Evolutionary conservation across 2,113 vertebrate genomes (phyloP).

Genomic region (Percina caprodes): DNA sequence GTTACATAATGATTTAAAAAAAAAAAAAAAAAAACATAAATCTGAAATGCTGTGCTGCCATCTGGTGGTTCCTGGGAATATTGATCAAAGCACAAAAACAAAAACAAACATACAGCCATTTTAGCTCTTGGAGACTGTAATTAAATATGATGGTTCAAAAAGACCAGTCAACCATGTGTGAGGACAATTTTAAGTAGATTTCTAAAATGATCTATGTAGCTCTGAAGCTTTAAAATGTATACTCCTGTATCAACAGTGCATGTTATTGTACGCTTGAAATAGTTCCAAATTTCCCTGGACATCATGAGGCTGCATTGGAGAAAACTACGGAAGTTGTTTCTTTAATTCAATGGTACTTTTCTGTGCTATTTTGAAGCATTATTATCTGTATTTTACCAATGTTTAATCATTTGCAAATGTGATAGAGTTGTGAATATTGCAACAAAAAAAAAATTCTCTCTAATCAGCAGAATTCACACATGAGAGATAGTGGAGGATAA

Average conservation of each 20-base stretch:
- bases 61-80: conserved; percentile 51
- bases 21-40: too few species aligned
- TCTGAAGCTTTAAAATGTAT: neutral
- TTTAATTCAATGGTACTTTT: neutral
- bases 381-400: neutral
- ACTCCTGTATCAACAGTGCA: neutral
- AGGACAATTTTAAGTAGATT: neutral
- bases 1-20: too few species aligned
- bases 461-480: neutral
- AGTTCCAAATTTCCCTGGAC: too few species aligned
- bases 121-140: neutral
- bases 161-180: neutral
- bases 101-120: neutral
- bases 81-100: neutral
- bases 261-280: too few species aligned
- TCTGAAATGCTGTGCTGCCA: conserved; percentile 42
- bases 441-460: neutral
- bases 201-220: neutral
- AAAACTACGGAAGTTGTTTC: neutral
- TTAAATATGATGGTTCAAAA: neutral
- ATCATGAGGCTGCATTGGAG: too few species aligned
- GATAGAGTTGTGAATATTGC: neutral
- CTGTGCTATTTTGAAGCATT: neutral
- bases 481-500: neutral
- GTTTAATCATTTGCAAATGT: neutral